Evolutionary conservation across 2,888 invertebrate species (phyloP).

Genomic region (Drosophila dives): DNA sequence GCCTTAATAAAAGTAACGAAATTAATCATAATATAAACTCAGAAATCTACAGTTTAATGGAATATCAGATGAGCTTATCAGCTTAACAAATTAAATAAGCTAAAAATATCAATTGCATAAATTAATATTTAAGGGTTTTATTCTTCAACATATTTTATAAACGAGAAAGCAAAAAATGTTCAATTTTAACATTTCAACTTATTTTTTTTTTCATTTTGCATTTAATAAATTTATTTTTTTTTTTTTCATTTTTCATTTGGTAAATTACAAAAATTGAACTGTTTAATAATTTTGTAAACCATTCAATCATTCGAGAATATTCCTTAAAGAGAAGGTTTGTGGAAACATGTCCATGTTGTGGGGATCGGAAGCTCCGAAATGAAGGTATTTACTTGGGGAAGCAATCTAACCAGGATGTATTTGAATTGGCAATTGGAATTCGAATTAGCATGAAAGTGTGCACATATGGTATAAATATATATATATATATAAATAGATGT

Average conservation of each 20-base stretch:
- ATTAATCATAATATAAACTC: not conserved
- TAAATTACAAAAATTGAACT: not conserved
- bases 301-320: not conserved
- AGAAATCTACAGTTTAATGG: not conserved
- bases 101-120: not conserved
- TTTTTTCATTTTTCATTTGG: not conserved
- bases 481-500: not conserved
- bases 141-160: not conserved
- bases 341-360: not conserved
- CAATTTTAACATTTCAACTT: not conserved
- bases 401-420: constrained; percentile 34
- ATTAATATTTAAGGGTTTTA: not conserved
- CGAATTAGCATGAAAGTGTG: not conserved
- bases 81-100: not conserved
- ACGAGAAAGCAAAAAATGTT: no score
- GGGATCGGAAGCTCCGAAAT: not conserved
- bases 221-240: no score
- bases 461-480: not conserved
- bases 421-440: constrained; percentile 48
- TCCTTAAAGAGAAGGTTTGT: no score
- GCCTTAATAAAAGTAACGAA: not conserved
- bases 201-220: no score
- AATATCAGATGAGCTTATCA: not conserved
- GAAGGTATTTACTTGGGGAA: not conserved
- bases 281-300: not conserved